Evolutionary conservation across 1,140 invertebrate genomes (phyloP), one percentile per base, ranked within the genome.

Genomic region (Zaprionus vittiger): DNA sequence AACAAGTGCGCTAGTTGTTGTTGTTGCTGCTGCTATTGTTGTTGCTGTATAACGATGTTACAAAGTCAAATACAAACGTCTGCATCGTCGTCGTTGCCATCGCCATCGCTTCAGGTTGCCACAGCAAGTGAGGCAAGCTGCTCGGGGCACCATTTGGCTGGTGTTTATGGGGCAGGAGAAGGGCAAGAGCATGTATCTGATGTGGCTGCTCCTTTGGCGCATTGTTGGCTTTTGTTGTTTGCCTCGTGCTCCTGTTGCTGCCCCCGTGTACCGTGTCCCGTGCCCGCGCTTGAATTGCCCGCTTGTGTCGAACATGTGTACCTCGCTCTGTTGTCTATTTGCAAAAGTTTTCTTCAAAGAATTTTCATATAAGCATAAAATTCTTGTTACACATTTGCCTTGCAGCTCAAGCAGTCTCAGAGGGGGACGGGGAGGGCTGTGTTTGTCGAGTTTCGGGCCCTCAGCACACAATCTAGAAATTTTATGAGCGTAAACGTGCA

Each of bases 11-110:
- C 84, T 87, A 20, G n/a, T 41, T 24, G 57, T 55, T 73, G 73
- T 67, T 76, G 20, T 6, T 59, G 52, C n/a, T 59, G 52, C 26
- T 56, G 37, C 44, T 77, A 59, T 65, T 77, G 26, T 56, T 74
- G 67, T 80, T 87, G 74, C 80, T 83, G 80, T 84, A 38, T 89
- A 87, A 87, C 84, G 81, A 84, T 87, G 84, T 87, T 87, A 84
- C 85, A 89, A 87, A 87, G 84, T 87, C 84, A 87, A 87, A 87
- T 82, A 89, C 74, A 84, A 87, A 89, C 75, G 84, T 84, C 85
- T 85, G 75, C 71, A 77, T 77, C 79, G 82, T 79, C 77, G 59
- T 70, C 31, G 15, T 38, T 26, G 81, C 57, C 81, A 70, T 77
- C 81, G 80, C 49, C 52, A 57, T 44, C 24, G 37, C 54, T 56